Percentiles rank a stretch among this genome's conserved stretches.
Evolutionary conservation across 2,888 invertebrate genomes (phyloP).

Genomic region (Drepanosiphum platanoidis): DNA sequence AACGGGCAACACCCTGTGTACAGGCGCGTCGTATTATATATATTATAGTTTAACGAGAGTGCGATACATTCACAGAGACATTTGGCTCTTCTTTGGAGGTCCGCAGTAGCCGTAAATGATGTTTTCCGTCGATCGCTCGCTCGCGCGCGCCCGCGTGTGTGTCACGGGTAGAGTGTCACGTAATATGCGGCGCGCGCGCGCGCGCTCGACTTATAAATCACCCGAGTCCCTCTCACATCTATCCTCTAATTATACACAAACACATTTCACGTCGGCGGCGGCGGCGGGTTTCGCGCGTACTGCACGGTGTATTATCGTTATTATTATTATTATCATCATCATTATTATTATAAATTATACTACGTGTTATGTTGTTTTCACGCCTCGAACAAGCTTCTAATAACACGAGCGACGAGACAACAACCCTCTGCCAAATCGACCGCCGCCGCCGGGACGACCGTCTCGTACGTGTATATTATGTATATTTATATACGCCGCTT

Average conservation of each 20-base stretch:
- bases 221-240: not conserved
- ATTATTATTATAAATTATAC: too few species aligned
- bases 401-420: not conserved
- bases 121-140: not conserved
- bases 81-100: slow-evolving; percentile 38
- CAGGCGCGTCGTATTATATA: too few species aligned
- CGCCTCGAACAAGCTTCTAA: slow-evolving; percentile 12
- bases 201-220: slow-evolving; percentile 21
- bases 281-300: not conserved
- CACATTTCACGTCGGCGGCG: slow-evolving; percentile 5
- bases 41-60: too few species aligned
- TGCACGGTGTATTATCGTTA: not conserved
- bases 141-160: not conserved
- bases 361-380: slow-evolving; percentile 16
- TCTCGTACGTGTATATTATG: not conserved
- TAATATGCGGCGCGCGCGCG: not conserved
- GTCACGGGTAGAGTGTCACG: not conserved
- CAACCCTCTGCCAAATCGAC: slow-evolving; percentile 3
- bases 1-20: too few species aligned
- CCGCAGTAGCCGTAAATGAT: slow-evolving; percentile 21
- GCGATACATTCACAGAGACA: too few species aligned
- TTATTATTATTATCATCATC: too few species aligned
- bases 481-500: not conserved
- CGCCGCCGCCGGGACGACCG: not conserved
- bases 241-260: slow-evolving; percentile 53